Base-by-base conservation (phyloP, 2,797 vertebrate species). In the Sebastes diploproa region DNA sequence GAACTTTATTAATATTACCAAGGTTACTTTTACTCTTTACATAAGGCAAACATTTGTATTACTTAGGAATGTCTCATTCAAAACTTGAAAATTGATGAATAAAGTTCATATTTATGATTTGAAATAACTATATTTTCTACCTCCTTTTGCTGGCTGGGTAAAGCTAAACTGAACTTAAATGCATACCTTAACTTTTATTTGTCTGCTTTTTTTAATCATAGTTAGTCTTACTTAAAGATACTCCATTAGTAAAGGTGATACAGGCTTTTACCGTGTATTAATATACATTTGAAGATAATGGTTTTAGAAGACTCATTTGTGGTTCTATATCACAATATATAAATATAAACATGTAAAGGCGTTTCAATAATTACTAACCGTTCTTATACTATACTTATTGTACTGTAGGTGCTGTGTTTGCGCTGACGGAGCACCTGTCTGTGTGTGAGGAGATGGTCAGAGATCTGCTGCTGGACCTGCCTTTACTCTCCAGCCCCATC, bases 381-480 rank as follows among this genome's bases (percentile, higher is more conserved):
- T 32, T 22, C 3, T 20, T 42, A 22, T 3, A 7, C 50, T 23
- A 4, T 22, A 16, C 61, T 77, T 23, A 27, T 3, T 82, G 42
- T 70, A 0, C 38, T 75, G 0, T 22, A 95, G 94, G 92, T 65
- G 90, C 91, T 74, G 88, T 89, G 34, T 92, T 95, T 85, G 88
- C 87, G 4, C 61, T 95, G 64, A 86, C 94, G 88, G 67, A 88
- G 30, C 83, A 90, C 22, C 73, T 66, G 18, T 87, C 87, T 20
- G 88, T 94, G 67, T 94, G 94, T 75, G 86, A 94, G 64, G 95
- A 95, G 89, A 92, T 90, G 58, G 81, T 91, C 56, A 91, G 89
- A 72, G 93, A 95, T 42, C 80, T 95, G 12, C 82, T 95, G 75
- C 86, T 93, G 81, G 93, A 94, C 66, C 75, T 95, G 70, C 94